Evolutionary conservation across 2,888 invertebrate species (phyloP), one percentile per base, ranked within the genome.

Genomic region (Sthenelais limicola): DNA sequence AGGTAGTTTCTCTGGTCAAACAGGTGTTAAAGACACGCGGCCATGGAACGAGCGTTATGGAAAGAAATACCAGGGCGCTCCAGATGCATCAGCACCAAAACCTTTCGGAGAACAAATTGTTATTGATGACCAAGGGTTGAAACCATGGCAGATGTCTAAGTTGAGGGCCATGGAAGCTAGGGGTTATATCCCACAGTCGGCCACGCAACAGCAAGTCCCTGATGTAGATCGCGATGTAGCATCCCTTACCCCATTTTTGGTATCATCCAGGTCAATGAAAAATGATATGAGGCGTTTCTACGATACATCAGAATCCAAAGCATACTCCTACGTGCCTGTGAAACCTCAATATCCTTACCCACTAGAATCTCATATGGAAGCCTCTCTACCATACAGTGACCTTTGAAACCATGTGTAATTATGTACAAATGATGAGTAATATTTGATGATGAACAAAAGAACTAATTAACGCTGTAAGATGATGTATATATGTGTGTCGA

Each of bases 61-160:
- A 9, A 32, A 32, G 5, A 38, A 33, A 18, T 62, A 38, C 62
- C 9, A 62, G 35, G 21, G 21, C n/a, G n/a, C n/a, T 3, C 38
- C 4, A n/a, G 24, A 38, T 7, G 9, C 71, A 21, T 33, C 24
- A 26, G 62, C 5, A 18, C 21, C 62, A 32, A 54, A 43, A 47
- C 35, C 67, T 9, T 66, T n/a, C 21, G 33, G 33, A 7, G 35
- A n/a, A 9, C 35, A 62, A 26, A 24, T 62, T 24, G 30, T 56
- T 15, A 43, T 62, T 1, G 38, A 30, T 5, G 47, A 48, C 35
- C 18, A 28, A n/a, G 69, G 72, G 12, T 5, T 75, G 43, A 75
- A 75, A 32, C 68, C 75, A 2, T 77, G 77, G 77, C 77, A 77
- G 48, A 30, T 75, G 67, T 75, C 75, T 32, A 73, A 71, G 18